A percentile compares a stretch with the other conserved stretches of the same genome.
phyloP scores from a whole-genome alignment of 2,797 vertebrate genomes.

The Chromobotia macracanthus region DNA sequence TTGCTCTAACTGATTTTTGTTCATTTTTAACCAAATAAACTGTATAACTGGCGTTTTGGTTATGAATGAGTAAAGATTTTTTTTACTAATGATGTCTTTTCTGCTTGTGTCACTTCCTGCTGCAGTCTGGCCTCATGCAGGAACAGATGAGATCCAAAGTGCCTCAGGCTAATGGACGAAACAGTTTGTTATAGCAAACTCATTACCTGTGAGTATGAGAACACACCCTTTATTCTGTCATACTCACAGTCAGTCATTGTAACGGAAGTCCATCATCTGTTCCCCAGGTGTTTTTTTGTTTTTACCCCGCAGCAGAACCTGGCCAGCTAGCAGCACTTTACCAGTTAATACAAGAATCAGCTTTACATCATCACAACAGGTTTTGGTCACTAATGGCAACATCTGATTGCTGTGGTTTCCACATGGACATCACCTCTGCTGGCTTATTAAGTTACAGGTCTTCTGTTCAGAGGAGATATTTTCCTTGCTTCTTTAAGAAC shows the following conservation, averaged over 20 bases:
- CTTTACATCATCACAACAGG: background rate
- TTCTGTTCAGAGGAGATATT: constrained; percentile 10
- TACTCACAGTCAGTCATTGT: background rate
- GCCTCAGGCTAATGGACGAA: constrained; percentile 78
- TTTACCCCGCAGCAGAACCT: constrained; percentile 29
- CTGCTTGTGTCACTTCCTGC: constrained; percentile 26
- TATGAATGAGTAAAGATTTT: too few species aligned
- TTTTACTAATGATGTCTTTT: too few species aligned
- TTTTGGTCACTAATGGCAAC: background rate
- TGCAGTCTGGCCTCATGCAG: constrained; percentile 78
- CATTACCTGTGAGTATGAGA: constrained; percentile 46
- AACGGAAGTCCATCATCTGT: background rate
- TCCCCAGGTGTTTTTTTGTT: background rate
- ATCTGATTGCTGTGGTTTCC: background rate
- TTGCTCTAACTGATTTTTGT: too few species aligned
- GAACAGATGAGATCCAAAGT: constrained; percentile 85
- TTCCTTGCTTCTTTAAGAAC: background rate
- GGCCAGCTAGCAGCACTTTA: constrained; percentile 27
- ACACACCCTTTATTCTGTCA: background rate
- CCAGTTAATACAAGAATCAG: constrained; percentile 9
- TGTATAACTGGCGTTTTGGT: too few species aligned
- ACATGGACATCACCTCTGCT: constrained; percentile 10
- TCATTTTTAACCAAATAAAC: too few species aligned
- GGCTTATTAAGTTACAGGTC: constrained; percentile 25
- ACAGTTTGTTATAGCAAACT: constrained; percentile 77